Evolutionary conservation across 2,113 vertebrate species (phyloP).

Genomic region (Podarcis muralis): DNA sequence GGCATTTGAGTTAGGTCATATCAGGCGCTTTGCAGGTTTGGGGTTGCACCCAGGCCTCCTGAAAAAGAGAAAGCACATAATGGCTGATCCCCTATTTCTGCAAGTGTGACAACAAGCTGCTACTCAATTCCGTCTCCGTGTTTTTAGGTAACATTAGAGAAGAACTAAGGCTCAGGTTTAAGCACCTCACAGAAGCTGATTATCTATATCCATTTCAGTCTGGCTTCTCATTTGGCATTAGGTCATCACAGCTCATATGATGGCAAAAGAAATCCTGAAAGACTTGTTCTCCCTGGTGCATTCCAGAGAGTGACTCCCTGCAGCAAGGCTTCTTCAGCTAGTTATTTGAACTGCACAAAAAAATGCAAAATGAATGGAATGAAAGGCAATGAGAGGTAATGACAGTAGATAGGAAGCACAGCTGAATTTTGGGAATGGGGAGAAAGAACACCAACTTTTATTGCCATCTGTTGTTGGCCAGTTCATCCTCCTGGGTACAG

Average conservation of each 20-base stretch:
- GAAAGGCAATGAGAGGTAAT: slow-evolving; percentile 22
- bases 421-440: neutral
- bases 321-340: slow-evolving; percentile 38
- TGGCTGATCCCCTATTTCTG: too few species aligned
- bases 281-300: slow-evolving; percentile 8
- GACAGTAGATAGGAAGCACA: neutral
- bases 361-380: neutral
- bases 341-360: slow-evolving; percentile 41
- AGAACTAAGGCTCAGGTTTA: slow-evolving; percentile 54
- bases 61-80: too few species aligned
- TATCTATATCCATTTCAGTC: slow-evolving; percentile 10
- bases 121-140: neutral
- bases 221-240: neutral
- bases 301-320: slow-evolving; percentile 34
- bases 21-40: too few species aligned
- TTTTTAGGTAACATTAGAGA: slow-evolving; percentile 48
- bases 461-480: neutral
- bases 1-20: too few species aligned
- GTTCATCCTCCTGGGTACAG: neutral
- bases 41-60: too few species aligned
- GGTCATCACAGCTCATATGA: slow-evolving; percentile 23
- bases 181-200: slow-evolving; percentile 47
- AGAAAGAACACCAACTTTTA: neutral
- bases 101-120: too few species aligned
- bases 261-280: slow-evolving; percentile 28